These are phyloP conservation scores for Cairina moschata DNA, from an alignment of 2,113 vertebrate genomes.

Conservation along the genomic window DNA sequence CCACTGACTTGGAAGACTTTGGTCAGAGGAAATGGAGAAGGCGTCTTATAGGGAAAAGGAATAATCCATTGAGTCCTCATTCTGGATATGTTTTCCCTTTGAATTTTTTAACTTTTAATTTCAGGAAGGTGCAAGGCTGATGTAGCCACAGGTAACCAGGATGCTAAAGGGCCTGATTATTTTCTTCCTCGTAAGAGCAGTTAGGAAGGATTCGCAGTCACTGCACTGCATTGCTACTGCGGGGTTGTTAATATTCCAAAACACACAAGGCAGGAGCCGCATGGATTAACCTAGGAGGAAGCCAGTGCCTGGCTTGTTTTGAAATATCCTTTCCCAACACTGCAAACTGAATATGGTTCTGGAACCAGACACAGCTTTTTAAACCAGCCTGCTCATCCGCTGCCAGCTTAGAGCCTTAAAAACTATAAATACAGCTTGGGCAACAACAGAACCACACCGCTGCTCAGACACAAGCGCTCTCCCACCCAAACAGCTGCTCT, in stretches of 20 bases:
- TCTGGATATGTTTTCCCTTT: not conserved
- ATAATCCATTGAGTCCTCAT: not conserved
- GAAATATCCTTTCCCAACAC: not conserved
- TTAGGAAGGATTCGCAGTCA: not conserved
- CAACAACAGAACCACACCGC: not conserved
- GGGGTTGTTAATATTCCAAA: constrained; percentile 1
- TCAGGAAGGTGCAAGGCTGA: not conserved
- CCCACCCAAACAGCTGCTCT: constrained; percentile 44
- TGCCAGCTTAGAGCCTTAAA: constrained; percentile 11
- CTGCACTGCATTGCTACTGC: not conserved
- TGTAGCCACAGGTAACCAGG: not conserved
- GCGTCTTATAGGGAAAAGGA: not conserved
- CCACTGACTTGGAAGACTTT: not conserved
- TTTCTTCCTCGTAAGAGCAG: not conserved
- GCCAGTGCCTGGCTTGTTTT: constrained; percentile 6
- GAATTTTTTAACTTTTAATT: not conserved
- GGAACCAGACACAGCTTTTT: not conserved
- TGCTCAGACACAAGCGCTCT: not conserved
- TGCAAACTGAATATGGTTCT: not conserved
- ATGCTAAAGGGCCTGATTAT: not conserved
- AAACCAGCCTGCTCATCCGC: not conserved
- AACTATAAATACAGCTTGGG: constrained; percentile 14
- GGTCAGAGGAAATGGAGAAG: not conserved
- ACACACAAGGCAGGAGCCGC: not conserved
- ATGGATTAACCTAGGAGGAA: not conserved